Evolutionary conservation across 1,140 invertebrate genomes (phyloP).

Genomic region (Stenopsyche tienmushanensis): DNA sequence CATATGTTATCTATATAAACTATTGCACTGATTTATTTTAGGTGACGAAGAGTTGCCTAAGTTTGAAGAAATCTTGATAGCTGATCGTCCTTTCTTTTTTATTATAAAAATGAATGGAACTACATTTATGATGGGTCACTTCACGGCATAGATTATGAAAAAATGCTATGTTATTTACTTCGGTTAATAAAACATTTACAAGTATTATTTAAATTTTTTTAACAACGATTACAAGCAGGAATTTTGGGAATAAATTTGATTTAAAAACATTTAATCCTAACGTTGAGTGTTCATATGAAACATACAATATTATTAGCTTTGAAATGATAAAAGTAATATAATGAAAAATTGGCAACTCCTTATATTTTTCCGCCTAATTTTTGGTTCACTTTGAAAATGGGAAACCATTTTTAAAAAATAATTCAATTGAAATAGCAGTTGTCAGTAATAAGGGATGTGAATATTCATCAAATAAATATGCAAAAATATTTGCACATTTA

Average conservation of each 20-base stretch:
- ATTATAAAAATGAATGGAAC: constrained; percentile 34
- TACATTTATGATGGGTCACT: constrained; percentile 35
- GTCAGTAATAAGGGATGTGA: too few species aligned
- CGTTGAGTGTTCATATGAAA: too few species aligned
- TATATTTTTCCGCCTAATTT: constrained; percentile 4
- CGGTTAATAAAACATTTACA: too few species aligned
- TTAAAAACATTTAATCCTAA: too few species aligned
- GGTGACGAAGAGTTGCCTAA: constrained; percentile 35
- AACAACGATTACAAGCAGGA: too few species aligned
- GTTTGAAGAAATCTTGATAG: constrained; percentile 26
- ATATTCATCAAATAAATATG: too few species aligned
- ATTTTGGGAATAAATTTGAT: too few species aligned
- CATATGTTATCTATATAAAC: neutral
- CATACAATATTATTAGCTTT: too few species aligned
- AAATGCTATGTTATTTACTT: neutral
- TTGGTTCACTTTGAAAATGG: neutral
- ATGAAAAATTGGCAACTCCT: too few species aligned
- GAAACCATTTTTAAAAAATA: neutral
- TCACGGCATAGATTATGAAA: neutral
- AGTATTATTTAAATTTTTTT: too few species aligned
- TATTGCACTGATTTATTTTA: constrained; percentile 27
- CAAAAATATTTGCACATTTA: too few species aligned
- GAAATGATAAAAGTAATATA: too few species aligned
- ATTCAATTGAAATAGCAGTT: neutral
- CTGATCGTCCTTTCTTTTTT: constrained; percentile 36